Conservation (phyloP, 2,797 vertebrate genomes). For the Carduelis carduelis region DNA sequence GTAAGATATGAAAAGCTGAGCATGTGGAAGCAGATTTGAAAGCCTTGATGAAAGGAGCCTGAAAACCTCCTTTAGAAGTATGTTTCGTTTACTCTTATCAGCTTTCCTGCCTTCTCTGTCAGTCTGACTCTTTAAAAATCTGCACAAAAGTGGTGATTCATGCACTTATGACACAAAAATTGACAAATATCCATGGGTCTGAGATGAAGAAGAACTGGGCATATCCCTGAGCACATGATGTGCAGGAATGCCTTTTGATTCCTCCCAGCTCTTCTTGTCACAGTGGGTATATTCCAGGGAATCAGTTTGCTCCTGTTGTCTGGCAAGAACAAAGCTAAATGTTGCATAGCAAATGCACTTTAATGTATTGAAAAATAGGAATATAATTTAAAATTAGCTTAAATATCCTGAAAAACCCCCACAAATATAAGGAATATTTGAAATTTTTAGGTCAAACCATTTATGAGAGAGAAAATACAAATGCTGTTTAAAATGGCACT, state of each 20-base stretch:
- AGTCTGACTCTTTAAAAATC: background rate
- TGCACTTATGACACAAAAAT: accelerated
- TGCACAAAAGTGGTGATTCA: background rate
- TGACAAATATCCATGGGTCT: background rate
- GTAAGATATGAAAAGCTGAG: background rate
- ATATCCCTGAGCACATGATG: background rate
- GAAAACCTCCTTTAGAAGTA: background rate
- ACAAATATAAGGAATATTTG: background rate
- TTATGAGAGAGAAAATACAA: background rate
- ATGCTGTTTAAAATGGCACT: background rate
- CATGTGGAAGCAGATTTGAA: background rate
- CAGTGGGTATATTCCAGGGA: background rate
- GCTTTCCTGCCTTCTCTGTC: background rate
- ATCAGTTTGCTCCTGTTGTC: background rate
- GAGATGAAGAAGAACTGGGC: background rate
- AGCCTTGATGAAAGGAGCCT: background rate
- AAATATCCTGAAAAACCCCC: background rate
- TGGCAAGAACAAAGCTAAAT: background rate
- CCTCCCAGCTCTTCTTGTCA: background rate
- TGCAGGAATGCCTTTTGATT: background rate
- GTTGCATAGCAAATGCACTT: background rate
- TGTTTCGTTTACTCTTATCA: background rate
- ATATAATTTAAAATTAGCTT: background rate
- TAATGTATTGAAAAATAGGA: background rate
- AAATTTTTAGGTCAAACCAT: background rate